Percentiles rank a stretch among this genome's conserved stretches.
phyloP scores from a whole-genome alignment of 1,140 invertebrate genomes.

The Sinella curviseta region DNA sequence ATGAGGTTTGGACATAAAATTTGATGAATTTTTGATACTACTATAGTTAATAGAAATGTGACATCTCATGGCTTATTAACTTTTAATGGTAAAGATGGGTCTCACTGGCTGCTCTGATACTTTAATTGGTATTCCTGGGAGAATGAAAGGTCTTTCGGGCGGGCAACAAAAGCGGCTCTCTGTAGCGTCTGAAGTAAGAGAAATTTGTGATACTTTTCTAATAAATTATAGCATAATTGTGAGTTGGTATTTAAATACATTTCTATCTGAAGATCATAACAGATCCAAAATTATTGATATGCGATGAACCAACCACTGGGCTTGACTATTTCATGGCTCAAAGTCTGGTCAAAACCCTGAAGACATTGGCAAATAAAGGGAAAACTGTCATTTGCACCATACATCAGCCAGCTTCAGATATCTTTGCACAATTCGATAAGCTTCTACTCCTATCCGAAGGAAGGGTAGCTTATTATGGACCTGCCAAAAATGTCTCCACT shows the following conservation, averaged over 20 bases:
- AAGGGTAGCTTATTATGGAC: slow-evolving; percentile 59
- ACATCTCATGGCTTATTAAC: slow-evolving; percentile 22
- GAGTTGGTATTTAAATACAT: not conserved
- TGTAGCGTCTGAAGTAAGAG: slow-evolving; percentile 61
- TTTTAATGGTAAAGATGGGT: slow-evolving; percentile 52
- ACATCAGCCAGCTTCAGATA: slow-evolving; percentile 55
- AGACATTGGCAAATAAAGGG: slow-evolving; percentile 64
- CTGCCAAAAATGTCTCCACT: slow-evolving; percentile 52
- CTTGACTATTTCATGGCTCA: slow-evolving; percentile 63
- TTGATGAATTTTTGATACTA: not conserved
- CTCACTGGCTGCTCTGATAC: slow-evolving; percentile 54
- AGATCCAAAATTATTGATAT: slow-evolving; percentile 62
- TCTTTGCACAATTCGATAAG: slow-evolving; percentile 57
- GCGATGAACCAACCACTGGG: slow-evolving; percentile 65
- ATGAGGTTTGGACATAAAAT: slow-evolving; percentile 53
- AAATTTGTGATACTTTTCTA: too few species aligned
- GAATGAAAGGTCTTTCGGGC: slow-evolving; percentile 61
- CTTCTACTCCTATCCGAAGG: slow-evolving; percentile 59
- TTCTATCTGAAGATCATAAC: slow-evolving; percentile 57
- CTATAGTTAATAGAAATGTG: too few species aligned
- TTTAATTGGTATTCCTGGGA: slow-evolving; percentile 3
- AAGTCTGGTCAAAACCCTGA: slow-evolving; percentile 56
- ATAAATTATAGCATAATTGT: not conserved
- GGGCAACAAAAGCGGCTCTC: slow-evolving; percentile 62
- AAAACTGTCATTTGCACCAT: slow-evolving; percentile 48